Evolutionary conservation across 2,797 vertebrate genomes (phyloP).

Genomic region (Sebastes iracundus): DNA sequence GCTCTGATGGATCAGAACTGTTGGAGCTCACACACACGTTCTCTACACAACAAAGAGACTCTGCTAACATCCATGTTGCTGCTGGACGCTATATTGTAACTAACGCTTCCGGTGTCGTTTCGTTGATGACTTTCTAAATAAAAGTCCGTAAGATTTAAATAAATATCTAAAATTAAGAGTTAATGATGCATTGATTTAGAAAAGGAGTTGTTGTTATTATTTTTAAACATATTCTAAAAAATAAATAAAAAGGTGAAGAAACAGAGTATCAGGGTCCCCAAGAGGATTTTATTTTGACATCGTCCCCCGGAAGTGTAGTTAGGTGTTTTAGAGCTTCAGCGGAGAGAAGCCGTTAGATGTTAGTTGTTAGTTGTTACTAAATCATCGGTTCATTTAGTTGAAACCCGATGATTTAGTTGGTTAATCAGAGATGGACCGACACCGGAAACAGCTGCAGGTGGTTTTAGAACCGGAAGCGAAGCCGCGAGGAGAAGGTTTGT

Average conservation of each 20-base stretch:
- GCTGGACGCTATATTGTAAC: no score
- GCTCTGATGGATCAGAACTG: no score
- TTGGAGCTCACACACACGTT: no score
- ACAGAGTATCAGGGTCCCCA: not conserved
- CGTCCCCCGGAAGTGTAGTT: not conserved
- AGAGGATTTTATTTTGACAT: not conserved
- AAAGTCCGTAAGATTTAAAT: no score
- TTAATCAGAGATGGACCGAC: not conserved
- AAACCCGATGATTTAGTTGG: not conserved
- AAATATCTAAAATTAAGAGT: no score
- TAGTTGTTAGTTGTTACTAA: not conserved
- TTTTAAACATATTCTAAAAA: no score
- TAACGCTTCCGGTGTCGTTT: no score
- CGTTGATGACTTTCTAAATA: no score
- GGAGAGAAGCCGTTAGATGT: not conserved
- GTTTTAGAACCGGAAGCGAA: not conserved
- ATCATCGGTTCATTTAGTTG: not conserved
- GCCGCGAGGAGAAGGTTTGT: not conserved
- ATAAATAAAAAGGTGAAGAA: rapidly evolving
- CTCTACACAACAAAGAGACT: no score
- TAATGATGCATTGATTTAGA: no score
- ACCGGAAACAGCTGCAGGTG: not conserved
- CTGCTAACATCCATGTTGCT: no score
- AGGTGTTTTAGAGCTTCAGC: not conserved
- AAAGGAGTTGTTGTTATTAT: no score